Evolutionary conservation across 2,888 invertebrate genomes (phyloP).

Genomic region (Polietes domitor): DNA sequence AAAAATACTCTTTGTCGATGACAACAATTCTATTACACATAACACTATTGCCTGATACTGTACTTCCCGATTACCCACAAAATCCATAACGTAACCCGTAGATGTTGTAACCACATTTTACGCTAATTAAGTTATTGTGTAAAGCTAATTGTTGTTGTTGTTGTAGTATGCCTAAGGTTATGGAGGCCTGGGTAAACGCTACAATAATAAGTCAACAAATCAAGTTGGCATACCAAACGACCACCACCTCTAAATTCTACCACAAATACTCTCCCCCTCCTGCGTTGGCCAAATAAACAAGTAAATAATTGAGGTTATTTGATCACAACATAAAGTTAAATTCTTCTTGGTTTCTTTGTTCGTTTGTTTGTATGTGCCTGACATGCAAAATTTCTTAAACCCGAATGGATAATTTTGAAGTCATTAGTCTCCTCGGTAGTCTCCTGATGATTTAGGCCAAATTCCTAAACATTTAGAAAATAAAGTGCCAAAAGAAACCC

Average conservation of each 20-base stretch:
- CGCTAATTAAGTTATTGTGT: neutral
- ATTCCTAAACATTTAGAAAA: too few relatives aligned
- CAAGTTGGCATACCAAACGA: neutral
- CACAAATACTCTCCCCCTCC: neutral
- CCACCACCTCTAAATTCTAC: too few relatives aligned
- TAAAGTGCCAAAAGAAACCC: neutral
- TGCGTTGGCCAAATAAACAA: neutral
- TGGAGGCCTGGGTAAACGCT: neutral
- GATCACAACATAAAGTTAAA: neutral
- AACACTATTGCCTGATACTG: neutral
- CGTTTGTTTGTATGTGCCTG: too few relatives aligned
- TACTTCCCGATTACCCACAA: neutral
- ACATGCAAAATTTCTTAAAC: too few relatives aligned
- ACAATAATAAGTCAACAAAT: neutral
- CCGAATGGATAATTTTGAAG: too few relatives aligned
- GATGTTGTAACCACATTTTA: neutral
- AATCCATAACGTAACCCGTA: neutral
- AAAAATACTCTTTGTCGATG: too few relatives aligned
- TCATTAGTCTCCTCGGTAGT: too few relatives aligned
- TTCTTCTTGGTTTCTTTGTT: too few relatives aligned
- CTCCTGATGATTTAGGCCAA: too few relatives aligned
- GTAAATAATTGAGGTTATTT: neutral
- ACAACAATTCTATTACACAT: too few relatives aligned
- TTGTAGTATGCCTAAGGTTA: neutral
- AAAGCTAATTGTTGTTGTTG: too few relatives aligned